Base-by-base conservation (phyloP, 1,140 invertebrate genomes). In the Protaetia brevitarsis region DNA sequence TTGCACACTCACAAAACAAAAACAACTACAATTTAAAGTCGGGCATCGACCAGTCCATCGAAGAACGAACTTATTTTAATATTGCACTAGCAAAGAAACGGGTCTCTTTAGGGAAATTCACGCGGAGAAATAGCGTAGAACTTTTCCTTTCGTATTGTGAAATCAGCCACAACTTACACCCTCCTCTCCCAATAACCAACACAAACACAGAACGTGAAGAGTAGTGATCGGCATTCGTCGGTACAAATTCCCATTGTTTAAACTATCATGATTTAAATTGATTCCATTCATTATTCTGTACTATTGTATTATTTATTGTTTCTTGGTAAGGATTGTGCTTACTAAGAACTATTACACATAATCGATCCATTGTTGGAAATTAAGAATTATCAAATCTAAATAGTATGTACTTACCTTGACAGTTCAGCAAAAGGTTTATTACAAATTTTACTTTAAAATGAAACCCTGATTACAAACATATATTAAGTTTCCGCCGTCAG, bases 81-180 rank as follows among this genome's bases (percentile, higher is more conserved):
- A 51, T 51, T 51, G 41, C 41, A 51, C 41, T 51, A 23, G 41
- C 7, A 5, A 23, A 51, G 41, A 7, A 10, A 51, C 19, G 61
- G 62, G 41, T 57, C 19, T 28, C 26, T 59, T 29, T 59, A 16
- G 61, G 26, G 28, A 62, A 57, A 67, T 66, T 64, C 34, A 66
- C 31, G 26, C 67, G 19, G 41, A 21, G 41, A 51, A 19, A 51
- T 11, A 51, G 26, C 19, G 41, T 62, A 34, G 65, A 68, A 71
- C 65, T 66, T 68, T 72, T 71, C 62, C 64, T 67, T 65, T 63
- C 65, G 59, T 69, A 63, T 73, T 71, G 71, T 73, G 72, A 73
- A 73, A 73, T 72, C 71, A 72, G 68, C 64, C n/a, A n/a, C n/a
- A 45, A 66, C 67, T 65, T 72, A 69, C 67, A 70, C 70, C 68